phyloP scores from a whole-genome alignment of 2,113 vertebrate genomes.

The Lampris megalopsis region DNA sequence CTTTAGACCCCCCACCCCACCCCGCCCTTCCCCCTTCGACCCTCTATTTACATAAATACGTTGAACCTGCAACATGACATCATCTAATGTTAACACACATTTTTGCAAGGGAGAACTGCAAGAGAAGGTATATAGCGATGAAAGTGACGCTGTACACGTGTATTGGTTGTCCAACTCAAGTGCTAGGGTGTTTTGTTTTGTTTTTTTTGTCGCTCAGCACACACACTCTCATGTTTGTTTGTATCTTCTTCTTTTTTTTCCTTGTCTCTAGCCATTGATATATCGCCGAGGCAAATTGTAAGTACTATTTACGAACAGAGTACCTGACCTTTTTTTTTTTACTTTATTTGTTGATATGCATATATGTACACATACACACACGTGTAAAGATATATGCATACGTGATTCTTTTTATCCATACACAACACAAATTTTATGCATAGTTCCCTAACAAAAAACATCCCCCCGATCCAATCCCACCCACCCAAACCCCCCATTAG shows the following conservation, averaged over 20 bases:
- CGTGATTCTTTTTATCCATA: conserved; percentile 84
- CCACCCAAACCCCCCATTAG: conserved; percentile 60
- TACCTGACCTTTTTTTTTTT: conserved; percentile 95
- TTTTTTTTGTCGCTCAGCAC: conserved; percentile 83
- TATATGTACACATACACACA: conserved; percentile 78
- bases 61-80: conserved; percentile 99
- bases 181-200: conserved; percentile 87
- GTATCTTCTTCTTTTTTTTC: conserved; percentile 60
- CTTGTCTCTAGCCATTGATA: conserved; percentile 86
- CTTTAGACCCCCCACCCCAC: conserved; percentile 85
- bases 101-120: conserved; percentile 98
- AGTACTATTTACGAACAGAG: conserved; percentile 98
- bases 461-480: conserved; percentile 55
- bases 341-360: conserved; percentile 81
- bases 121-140: conserved; percentile 93
- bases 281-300: conserved; percentile 98
- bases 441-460: conserved; percentile 86
- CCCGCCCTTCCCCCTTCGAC: conserved; percentile 75
- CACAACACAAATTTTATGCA: conserved; percentile 95
- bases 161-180: conserved; percentile 93
- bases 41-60: conserved; percentile 99
- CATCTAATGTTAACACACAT: conserved; percentile 99
- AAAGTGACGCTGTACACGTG: conserved; percentile 97
- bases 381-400: conserved; percentile 82
- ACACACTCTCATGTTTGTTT: conserved; percentile 85